Base-by-base conservation (phyloP, 2,888 invertebrate species). In the Eurytoma adleriae region DNA sequence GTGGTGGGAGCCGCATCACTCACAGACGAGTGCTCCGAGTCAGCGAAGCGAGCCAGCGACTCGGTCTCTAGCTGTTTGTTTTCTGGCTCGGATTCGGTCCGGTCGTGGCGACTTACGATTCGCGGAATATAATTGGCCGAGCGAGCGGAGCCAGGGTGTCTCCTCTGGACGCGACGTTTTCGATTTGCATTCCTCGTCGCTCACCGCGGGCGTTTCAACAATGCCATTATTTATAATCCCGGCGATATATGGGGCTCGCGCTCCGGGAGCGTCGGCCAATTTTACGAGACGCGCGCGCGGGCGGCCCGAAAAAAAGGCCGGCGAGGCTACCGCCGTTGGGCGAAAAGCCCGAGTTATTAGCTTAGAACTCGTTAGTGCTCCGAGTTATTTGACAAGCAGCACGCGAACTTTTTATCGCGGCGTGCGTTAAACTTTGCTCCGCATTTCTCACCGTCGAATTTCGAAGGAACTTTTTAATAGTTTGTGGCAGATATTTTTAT, bases 81-180 rank as follows among this genome's bases (percentile, higher is more conserved):
- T 86, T 86, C 85, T 85, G 85, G 86, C 85, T 84, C 85, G 85
- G 85, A 88, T 89, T 89, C 88, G 88, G 89, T 89, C 89, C 87
- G 85, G 86, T 81, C 84, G 68, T 83, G 85, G 64, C 84, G 27
- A 3, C 84, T 88, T 86, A 48, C 84, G 85, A 85, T 87, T 87
- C 88, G 87, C 83, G 84, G 84, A 86, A 87, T 87, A 86, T 86
- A 86, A 88, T 87, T 87, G 86, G 86, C 85, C 82, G 86, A 75
- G 84, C 40, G 10, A 86, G 83, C 84, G 82, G 83, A 85, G 84
- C 56, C 48, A 48, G 70, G 16, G 69, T 57, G 24, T 18, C 13
- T 27, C 57, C 24, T 27, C 18, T 54, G 75, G 83, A 84, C 84
- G 84, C 86, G 86, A 87, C 85, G 85, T 83, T 85, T 83, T 83